Percentiles rank a stretch among this genome's conserved stretches.
These are phyloP conservation scores for Galerucella calmariensis DNA, from an alignment of 2,888 invertebrate species.

Conservation along the genomic window DNA sequence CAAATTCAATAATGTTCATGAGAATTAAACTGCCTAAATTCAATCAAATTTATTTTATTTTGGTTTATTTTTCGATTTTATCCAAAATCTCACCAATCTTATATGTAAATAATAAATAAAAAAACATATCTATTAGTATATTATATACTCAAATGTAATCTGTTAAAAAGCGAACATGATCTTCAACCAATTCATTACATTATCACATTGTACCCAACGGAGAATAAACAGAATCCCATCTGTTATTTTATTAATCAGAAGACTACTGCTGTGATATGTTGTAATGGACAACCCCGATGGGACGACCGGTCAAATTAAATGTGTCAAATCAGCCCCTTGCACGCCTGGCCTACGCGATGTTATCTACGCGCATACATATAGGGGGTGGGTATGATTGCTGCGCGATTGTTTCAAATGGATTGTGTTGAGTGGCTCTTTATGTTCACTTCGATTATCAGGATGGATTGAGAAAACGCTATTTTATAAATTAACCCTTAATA, in stretches of 20 bases:
- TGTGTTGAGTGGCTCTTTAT: constrained; percentile 56
- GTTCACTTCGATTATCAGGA: constrained; percentile 52
- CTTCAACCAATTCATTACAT: constrained; percentile 37
- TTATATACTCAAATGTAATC: constrained; percentile 1
- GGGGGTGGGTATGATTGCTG: constrained; percentile 60
- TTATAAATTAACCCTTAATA: constrained; percentile 43
- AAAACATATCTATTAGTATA: background rate
- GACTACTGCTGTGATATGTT: constrained; percentile 49
- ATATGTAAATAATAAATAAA: too few relatives aligned
- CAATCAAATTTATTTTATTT: too few relatives aligned
- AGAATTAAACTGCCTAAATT: too few relatives aligned
- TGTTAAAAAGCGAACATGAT: constrained; percentile 12
- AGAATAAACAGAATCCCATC: constrained; percentile 51
- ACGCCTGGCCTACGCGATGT: constrained; percentile 57
- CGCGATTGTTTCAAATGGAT: constrained; percentile 61
- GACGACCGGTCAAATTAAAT: constrained; percentile 60
- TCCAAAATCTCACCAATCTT: too few relatives aligned
- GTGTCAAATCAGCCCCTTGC: constrained; percentile 59
- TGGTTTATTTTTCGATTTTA: too few relatives aligned
- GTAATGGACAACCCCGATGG: constrained; percentile 54
- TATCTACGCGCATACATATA: constrained; percentile 56
- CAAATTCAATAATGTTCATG: too few relatives aligned
- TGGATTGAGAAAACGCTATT: constrained; percentile 43
- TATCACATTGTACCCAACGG: constrained; percentile 35
- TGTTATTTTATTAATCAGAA: constrained; percentile 57